Base-by-base conservation (phyloP, 2,797 vertebrate species). In the Sus cebifrons region DNA sequence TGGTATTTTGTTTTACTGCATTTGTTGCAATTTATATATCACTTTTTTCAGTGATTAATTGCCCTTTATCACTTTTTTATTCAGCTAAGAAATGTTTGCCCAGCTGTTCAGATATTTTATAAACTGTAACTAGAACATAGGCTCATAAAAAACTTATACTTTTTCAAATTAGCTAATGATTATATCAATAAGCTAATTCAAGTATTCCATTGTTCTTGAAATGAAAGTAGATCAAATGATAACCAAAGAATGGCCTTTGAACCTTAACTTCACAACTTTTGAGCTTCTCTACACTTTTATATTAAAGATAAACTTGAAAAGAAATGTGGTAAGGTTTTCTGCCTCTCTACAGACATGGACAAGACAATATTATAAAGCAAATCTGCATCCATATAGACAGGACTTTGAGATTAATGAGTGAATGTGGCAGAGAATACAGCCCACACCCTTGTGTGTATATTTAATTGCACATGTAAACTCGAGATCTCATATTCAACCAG, bases 61-160 rank as follows among this genome's bases (percentile, higher is more conserved):
- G 60, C 49, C 78, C 4, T 85, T 91, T 86, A 83, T 52, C 44
- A 86, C 54, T 60, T 93, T 85, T 91, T 79, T 58, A 58, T 84
- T 86, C 52, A 84, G 54, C 96, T 95, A 96, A 86, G 60, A 94
- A 94, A 86, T 91, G 83, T 95, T 91, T 96, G 54, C 79, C 84
- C 79, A 89, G 44, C 67, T 96, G 89, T 94, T 94, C 89, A 89
- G 89, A 93, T 91, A 87, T 67, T 95, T 95, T 86, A 93, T 32
- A 84, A 97, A 14, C 65, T 67, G 2, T 56, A 58, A 81, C 10
- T 58, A 79, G 81, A 65, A 81, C 40, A 71, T 3, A 23, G 15
- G 5, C 29, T 92, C 56, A 94, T 91, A 83, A 95, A 95, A 86
- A 91, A 86, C 54, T 44, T 68, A 40, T 0, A n/a, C 18, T 77